A percentile compares a stretch with the other conserved stretches of the same genome.
phyloP scores from a whole-genome alignment of 2,113 vertebrate genomes.

The Columba janthina region DNA sequence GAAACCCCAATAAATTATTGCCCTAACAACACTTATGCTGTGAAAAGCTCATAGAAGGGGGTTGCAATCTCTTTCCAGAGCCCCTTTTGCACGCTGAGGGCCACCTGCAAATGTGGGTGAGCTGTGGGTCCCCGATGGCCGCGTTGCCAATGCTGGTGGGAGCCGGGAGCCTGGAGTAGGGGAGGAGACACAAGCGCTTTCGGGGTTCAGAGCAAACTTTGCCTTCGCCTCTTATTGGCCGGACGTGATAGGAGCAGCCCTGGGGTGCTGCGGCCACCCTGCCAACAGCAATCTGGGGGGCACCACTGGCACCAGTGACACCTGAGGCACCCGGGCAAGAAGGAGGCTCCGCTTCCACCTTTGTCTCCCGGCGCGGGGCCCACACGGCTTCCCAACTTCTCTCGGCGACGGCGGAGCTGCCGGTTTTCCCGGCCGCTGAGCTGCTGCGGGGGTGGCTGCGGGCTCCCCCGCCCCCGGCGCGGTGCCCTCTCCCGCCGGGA shows the following conservation, averaged over 20 bases:
- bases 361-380: neutral
- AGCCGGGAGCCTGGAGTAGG: neutral
- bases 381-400: too few relatives aligned
- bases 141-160: neutral
- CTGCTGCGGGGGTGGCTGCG: neutral
- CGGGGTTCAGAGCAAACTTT: neutral
- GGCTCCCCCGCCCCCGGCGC: neutral
- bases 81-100: fast-evolving
- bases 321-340: neutral
- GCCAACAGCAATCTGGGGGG: neutral
- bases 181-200: neutral
- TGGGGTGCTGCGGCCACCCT: neutral
- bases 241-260: neutral
- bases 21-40: neutral
- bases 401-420: too few relatives aligned
- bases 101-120: neutral
- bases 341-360: neutral
- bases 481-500: neutral
- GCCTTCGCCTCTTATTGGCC: fast-evolving
- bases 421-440: too few relatives aligned
- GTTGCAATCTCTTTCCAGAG: neutral
- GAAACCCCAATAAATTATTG: neutral
- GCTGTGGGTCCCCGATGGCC: neutral
- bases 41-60: neutral
- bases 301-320: too few relatives aligned